Evolutionary conservation across 92 coral and sea anemone genomes (phyloP).

Genomic region (Heteractis magnifica): DNA sequence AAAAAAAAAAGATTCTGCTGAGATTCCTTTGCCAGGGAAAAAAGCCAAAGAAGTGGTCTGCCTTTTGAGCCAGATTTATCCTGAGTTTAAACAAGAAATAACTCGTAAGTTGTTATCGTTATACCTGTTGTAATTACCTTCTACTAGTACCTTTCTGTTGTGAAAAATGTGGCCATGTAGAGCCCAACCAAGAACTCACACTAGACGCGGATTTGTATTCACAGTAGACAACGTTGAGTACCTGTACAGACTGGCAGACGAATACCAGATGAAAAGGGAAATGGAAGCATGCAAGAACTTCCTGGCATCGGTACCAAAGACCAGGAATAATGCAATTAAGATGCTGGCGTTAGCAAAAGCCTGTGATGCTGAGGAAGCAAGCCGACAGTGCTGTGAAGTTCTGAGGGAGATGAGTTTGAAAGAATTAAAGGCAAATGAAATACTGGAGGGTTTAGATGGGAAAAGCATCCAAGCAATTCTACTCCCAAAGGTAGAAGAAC

Average conservation of each 20-base stretch:
- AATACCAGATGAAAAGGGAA: background rate
- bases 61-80: conserved; percentile 15
- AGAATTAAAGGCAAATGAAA: background rate
- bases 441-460: background rate
- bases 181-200: no score
- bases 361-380: background rate
- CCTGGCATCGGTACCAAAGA: background rate
- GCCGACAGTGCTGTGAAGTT: background rate
- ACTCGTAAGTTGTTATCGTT: background rate
- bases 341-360: background rate
- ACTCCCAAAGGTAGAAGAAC: background rate
- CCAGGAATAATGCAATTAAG: background rate
- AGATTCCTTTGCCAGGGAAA: conserved; percentile 13
- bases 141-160: no score
- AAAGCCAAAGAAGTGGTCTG: conserved; percentile 1
- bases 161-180: no score
- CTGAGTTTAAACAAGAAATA: background rate
- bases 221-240: conserved; percentile 10
- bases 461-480: background rate
- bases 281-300: background rate
- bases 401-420: background rate
- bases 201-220: background rate
- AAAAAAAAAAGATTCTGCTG: conserved; percentile 21
- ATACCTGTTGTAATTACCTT: no score
- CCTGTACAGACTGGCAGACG: conserved; percentile 12